phyloP scores from a whole-genome alignment of 2,797 vertebrate species.

The Syngnathus acus region DNA sequence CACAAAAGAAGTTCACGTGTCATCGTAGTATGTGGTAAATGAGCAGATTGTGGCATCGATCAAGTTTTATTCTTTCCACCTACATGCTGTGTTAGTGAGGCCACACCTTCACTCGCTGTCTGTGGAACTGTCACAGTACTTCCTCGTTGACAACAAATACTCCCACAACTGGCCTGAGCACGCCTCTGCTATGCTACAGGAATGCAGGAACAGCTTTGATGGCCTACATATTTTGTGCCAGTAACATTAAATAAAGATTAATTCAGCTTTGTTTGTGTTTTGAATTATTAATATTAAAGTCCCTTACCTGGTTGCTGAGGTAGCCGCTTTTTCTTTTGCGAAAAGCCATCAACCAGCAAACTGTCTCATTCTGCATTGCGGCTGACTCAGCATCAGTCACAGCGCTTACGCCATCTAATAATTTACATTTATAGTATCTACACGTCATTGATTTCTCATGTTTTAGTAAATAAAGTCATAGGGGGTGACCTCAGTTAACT shows the following conservation, averaged over 20 bases:
- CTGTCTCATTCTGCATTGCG: background rate
- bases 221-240: background rate
- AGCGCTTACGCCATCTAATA: background rate
- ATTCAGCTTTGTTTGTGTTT: background rate
- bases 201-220: conserved; percentile 34
- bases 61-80: conserved; percentile 37
- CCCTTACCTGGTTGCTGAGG: conserved; percentile 6
- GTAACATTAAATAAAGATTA: background rate
- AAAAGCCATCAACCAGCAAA: conserved; percentile 9
- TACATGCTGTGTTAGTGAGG: conserved; percentile 17
- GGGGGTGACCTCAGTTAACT: background rate
- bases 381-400: background rate
- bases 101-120: conserved; percentile 43
- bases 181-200: conserved; percentile 17
- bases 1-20: conserved; percentile 44
- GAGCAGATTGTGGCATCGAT: conserved; percentile 13
- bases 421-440: conserved; percentile 11
- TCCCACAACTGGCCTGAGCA: conserved; percentile 30
- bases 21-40: conserved; percentile 53
- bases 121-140: conserved; percentile 28
- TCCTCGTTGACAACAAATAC: conserved; percentile 29
- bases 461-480: conserved; percentile 6
- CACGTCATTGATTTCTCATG: background rate
- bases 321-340: background rate
- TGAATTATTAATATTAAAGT: background rate